Base-by-base conservation (phyloP, 2,797 vertebrate species). In the Dryobates pubescens region DNA sequence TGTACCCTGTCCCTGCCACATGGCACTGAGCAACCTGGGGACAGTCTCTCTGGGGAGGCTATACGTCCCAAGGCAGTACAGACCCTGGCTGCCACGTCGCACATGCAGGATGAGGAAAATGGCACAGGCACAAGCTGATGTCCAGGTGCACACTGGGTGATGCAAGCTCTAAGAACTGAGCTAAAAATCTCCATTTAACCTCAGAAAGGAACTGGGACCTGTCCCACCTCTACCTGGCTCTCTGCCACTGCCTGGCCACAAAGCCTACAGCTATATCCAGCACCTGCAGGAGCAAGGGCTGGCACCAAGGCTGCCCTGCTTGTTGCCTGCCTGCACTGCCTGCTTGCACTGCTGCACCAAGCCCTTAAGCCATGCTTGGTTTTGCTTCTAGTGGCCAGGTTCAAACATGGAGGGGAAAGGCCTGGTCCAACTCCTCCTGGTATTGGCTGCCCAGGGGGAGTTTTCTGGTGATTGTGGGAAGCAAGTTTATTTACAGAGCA, bases 401-500 rank as follows among this genome's bases (percentile, higher is more conserved):
- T 79, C 56, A 82, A 91, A 68, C 4, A 2, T 5, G 0, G 79
- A 82, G 80, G 65, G 41, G 69, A 94, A 94, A 86, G 92, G 92
- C 56, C 68, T 71, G 38, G 7, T 20, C 64, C 0, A 2, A 41
- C 62, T 86, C 45, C 54, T 81, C 57, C 82, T 5, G 16, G 86
- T 63, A 86, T 10, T 81, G 86, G 68, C 92, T 82, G 83, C 71
- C 82, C 20, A 1, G 38, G 65, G 72, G 89, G 88, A 93, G 95
- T 54, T 95, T 95, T 88, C 89, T 94, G 91, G 89, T 4, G 26
- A 47, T 3, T 4, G 75, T 80, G 78, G 61, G 88, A 93, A 94
- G 57, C 73, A 65, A 95, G 84, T 89, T 95, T 96, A 95, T 95
- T 96, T 95, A 90, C 95, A 94, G 70, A 95, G 87, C 78, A 92